Percentiles rank a stretch among this genome's conserved stretches.
Conservation (phyloP, 2,113 vertebrate genomes). For the Hippopotamus amphibius region DNA sequence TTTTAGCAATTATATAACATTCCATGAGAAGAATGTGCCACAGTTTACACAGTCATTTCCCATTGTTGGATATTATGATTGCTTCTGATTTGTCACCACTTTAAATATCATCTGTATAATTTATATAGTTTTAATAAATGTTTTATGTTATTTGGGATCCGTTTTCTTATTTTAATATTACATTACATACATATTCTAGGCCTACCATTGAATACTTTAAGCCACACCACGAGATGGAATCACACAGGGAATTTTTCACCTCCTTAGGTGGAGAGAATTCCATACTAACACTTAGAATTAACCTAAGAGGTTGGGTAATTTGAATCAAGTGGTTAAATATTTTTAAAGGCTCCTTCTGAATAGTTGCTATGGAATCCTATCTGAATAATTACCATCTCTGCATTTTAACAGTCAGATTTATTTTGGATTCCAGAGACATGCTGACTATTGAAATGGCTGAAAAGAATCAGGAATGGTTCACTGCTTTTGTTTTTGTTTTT, state of each 20-base stretch:
- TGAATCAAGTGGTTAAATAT: neutral
- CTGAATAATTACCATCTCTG: neutral
- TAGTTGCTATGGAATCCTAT: neutral
- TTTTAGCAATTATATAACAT: neutral
- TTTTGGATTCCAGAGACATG: neutral
- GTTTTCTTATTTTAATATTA: neutral
- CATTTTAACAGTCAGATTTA: constrained; percentile 19
- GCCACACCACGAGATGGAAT: neutral
- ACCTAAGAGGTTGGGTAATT: neutral
- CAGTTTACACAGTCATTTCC: neutral
- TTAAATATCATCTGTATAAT: neutral
- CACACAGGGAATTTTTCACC: neutral
- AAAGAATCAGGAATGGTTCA: neutral
- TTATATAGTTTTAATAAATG: neutral
- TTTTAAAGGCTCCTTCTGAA: neutral
- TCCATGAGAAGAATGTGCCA: neutral
- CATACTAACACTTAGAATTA: neutral
- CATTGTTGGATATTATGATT: neutral
- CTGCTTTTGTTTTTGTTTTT: neutral
- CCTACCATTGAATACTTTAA: neutral
- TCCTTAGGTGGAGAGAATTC: neutral
- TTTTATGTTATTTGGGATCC: neutral
- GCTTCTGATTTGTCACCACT: neutral
- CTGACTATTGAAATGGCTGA: neutral
- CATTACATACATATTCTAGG: neutral